A percentile compares a stretch with the other conserved stretches of the same genome.
Evolutionary conservation across 2,888 invertebrate species (phyloP).

Genomic region (Onthophagus sagittarius): DNA sequence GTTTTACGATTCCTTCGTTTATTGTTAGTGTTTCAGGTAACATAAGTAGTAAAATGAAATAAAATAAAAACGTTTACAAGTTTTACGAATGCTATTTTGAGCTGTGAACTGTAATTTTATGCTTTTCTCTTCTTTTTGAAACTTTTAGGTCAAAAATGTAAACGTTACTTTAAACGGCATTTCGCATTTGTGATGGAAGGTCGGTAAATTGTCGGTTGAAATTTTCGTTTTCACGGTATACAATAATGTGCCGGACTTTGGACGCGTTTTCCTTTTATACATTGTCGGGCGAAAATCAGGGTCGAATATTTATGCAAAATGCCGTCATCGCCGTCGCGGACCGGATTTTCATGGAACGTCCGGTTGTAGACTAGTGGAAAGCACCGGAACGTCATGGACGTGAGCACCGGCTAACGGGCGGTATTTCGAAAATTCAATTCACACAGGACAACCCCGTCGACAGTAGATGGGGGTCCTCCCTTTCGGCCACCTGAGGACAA

Average conservation of each 20-base stretch:
- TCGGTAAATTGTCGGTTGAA: background rate
- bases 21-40: background rate
- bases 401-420: background rate
- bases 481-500: slow-evolving; percentile 24
- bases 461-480: slow-evolving; percentile 10
- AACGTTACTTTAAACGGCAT: no score
- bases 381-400: background rate
- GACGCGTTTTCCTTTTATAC: background rate
- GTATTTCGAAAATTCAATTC: background rate
- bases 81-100: no score
- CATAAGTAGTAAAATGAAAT: no score
- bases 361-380: background rate
- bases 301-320: background rate
- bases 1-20: background rate
- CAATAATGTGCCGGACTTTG: background rate
- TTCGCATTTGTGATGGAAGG: background rate
- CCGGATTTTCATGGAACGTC: background rate
- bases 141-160: no score
- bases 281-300: background rate
- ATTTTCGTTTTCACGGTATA: background rate
- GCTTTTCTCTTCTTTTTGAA: no score
- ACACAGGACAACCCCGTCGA: background rate
- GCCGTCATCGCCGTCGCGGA: background rate
- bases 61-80: no score
- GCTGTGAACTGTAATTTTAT: no score